phyloP scores from a whole-genome alignment of 2,888 invertebrate genomes.

The Drosophila eohydei region DNA sequence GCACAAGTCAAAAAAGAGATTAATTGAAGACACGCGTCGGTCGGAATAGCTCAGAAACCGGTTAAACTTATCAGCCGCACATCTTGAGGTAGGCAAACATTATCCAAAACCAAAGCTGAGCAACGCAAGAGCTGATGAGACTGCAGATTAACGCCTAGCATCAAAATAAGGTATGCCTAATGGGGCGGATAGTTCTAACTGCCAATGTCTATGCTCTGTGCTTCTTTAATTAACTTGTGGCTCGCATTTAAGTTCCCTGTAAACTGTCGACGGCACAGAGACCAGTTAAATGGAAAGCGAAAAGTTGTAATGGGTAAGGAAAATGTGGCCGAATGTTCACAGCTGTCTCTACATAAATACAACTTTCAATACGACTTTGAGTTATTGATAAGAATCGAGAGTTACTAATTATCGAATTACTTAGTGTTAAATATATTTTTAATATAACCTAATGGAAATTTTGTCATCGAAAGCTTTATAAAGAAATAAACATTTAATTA shows the following conservation, averaged over 20 bases:
- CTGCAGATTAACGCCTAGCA: slow-evolving; percentile 48
- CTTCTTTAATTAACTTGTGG: slow-evolving; percentile 58
- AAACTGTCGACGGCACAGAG: slow-evolving; percentile 22
- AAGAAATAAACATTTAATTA: neutral
- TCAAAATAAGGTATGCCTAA: slow-evolving; percentile 20
- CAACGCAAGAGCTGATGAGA: slow-evolving; percentile 46
- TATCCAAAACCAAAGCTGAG: slow-evolving; percentile 16
- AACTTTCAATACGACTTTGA: neutral
- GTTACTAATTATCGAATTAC: slow-evolving; percentile 5
- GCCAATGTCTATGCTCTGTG: slow-evolving; percentile 14
- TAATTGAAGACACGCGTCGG: slow-evolving; percentile 81
- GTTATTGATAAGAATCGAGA: neutral
- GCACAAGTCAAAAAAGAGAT: slow-evolving; percentile 58
- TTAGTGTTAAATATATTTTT: neutral
- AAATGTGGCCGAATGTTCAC: neutral
- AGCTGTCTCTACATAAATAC: neutral
- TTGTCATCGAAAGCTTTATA: neutral
- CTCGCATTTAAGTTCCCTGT: slow-evolving; percentile 26
- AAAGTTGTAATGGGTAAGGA: neutral
- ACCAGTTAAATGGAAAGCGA: slow-evolving; percentile 41
- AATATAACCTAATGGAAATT: neutral
- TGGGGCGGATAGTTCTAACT: slow-evolving; percentile 26
- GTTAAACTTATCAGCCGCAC: slow-evolving; percentile 43
- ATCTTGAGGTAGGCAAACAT: slow-evolving; percentile 29
- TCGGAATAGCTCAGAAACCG: slow-evolving; percentile 54